Conservation (phyloP, 1,140 invertebrate genomes). For the Dryas iulia region DNA sequence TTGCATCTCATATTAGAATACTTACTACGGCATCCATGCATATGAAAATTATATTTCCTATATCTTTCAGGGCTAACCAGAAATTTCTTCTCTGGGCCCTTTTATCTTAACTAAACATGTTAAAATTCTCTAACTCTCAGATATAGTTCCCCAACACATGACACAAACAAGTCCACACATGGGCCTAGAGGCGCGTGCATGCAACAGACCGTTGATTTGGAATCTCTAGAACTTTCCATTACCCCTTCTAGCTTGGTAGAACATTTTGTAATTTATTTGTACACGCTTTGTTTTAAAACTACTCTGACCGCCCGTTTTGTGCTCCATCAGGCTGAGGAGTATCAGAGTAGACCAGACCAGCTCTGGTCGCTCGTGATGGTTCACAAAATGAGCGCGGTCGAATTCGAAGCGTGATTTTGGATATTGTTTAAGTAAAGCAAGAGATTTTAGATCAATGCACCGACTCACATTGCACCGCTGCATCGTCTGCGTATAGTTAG, state of each 20-base stretch:
- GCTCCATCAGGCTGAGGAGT: background rate
- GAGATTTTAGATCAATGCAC: constrained; percentile 41
- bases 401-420: background rate
- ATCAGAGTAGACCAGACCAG: too few relatives aligned
- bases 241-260: constrained; percentile 15
- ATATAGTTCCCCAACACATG: background rate
- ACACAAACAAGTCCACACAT: background rate
- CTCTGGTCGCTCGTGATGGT: background rate
- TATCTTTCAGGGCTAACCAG: too few relatives aligned
- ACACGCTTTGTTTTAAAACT: constrained; percentile 6
- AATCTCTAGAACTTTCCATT: constrained; percentile 35
- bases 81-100: too few relatives aligned
- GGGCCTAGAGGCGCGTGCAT: constrained; percentile 32
- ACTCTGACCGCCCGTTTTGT: background rate
- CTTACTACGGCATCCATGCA: too few relatives aligned
- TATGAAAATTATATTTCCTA: too few relatives aligned
- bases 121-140: too few relatives aligned
- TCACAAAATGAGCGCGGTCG: background rate
- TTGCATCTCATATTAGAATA: too few relatives aligned
- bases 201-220: constrained; percentile 33
- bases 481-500: constrained; percentile 24
- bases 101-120: too few relatives aligned
- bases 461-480: constrained; percentile 38
- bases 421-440: constrained; percentile 14
- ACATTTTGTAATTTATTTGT: background rate